Evolutionary conservation across 2,113 vertebrate genomes (phyloP), one percentile per base, ranked within the genome.

Genomic region (Natator depressus): DNA sequence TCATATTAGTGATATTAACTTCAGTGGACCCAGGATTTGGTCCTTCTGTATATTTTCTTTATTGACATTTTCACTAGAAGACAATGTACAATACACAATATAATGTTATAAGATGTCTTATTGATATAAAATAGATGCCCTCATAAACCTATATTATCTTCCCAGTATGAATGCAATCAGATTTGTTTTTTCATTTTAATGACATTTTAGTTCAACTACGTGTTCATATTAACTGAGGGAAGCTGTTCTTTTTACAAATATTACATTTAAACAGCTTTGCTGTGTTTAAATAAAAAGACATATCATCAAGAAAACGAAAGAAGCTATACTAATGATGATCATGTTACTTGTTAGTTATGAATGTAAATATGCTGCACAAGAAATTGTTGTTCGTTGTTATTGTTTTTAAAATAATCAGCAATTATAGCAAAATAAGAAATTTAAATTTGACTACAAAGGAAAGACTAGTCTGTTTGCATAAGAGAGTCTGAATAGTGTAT

Each of bases 311-410:
- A 54, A 92, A 89, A 62, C 75, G 2, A 29, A 69, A 16, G n/a
- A 69, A 87, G 5, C 5, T 84, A 4, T 81, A 78, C 11, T 80
- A 79, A 80, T 55, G 16, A 31, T 54, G 8, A 53, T 10, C 51
- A 19, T 85, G 92, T 84, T 16, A 65, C 72, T 91, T 91, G 31
- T 42, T 86, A 22, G 20, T 24, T 86, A 31, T 49, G 49, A 75
- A 62, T 29, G 4, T 38, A 69, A 55, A 16, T 8, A 7, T 87
- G 9, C 83, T 93, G 88, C 4, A 65, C 78, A 16, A 85, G n/a
- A 49, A n/a, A 46, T 35, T 69, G 9, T 55, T 42, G 62, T 57
- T 90, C 46, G 22, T 72, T 72, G 0, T 62, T 89, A 6, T 1
- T 50, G 0, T 49, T 51, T 59, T 76, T 69, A 55, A 80, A 82